phyloP scores from a whole-genome alignment of 2,113 vertebrate genomes.

The Heptranchias perlo region DNA sequence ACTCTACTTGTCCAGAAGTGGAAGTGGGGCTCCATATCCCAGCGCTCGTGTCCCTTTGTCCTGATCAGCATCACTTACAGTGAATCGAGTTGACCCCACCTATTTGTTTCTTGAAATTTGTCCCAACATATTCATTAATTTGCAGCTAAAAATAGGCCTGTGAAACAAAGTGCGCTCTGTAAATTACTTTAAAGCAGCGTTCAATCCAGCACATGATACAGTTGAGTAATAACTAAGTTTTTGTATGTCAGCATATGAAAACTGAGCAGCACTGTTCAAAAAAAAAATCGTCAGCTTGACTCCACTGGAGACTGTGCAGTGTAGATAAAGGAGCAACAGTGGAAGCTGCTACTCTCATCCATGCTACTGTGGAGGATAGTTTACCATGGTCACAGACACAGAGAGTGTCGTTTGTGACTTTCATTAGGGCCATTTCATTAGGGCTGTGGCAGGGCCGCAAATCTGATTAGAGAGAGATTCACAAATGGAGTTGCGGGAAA shows the following conservation, averaged over 20 bases:
- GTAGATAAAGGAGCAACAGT: neutral
- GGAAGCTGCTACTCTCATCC: neutral
- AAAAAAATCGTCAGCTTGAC: neutral
- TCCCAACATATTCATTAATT: neutral
- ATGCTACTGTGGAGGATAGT: neutral
- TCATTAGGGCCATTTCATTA: neutral
- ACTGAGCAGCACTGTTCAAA: neutral
- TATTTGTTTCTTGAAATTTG: neutral
- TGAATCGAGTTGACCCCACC: neutral
- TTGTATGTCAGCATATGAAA: neutral
- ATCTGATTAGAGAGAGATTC: neutral
- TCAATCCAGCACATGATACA: neutral
- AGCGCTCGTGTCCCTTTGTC: too few species aligned
- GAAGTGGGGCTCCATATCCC: too few species aligned
- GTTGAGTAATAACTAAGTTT: neutral
- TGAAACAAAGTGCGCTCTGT: neutral
- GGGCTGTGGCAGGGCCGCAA: neutral
- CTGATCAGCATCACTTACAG: neutral
- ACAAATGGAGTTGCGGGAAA: neutral
- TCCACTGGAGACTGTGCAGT: neutral
- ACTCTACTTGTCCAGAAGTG: too few species aligned
- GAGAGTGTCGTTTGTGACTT: neutral
- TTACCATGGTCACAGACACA: neutral
- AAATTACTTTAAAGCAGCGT: neutral
- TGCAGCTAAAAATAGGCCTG: neutral